Evolutionary conservation across 2,888 invertebrate genomes (phyloP).

Genomic region (Drosophila testacea): DNA sequence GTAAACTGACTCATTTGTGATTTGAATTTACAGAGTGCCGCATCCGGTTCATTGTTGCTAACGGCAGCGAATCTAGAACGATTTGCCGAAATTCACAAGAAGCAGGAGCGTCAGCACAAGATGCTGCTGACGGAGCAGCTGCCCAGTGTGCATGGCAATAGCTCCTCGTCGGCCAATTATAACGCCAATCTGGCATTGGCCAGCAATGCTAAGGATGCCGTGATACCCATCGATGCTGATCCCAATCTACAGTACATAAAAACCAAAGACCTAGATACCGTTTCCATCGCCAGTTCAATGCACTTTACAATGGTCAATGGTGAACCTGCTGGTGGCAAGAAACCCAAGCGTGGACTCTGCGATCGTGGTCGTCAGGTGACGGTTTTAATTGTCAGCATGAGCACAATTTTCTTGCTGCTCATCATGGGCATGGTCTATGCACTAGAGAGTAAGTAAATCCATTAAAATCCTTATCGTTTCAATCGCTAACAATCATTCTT

Average conservation of each 20-base stretch:
- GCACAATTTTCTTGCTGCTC: conserved; percentile 92
- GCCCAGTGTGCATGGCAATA: conserved; percentile 55
- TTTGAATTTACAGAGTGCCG: conserved; percentile 88
- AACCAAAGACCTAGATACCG: conserved; percentile 88
- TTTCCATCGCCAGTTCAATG: conserved; percentile 93
- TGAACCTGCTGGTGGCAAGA: conserved; percentile 87
- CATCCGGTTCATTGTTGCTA: conserved; percentile 91
- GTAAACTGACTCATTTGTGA: conserved; percentile 20
- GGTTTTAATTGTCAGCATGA: conserved; percentile 93
- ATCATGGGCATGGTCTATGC: conserved; percentile 92
- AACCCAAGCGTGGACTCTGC: conserved; percentile 90
- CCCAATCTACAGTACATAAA: conserved; percentile 83
- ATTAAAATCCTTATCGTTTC: not conserved
- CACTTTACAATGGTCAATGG: conserved; percentile 95
- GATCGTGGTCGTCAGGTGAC: conserved; percentile 92
- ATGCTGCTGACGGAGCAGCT: conserved; percentile 56
- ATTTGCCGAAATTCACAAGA: conserved; percentile 87
- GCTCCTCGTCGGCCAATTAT: conserved; percentile 59
- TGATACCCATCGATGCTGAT: conserved; percentile 80
- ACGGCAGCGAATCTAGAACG: conserved; percentile 90
- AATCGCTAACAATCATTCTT: conserved; percentile 5
- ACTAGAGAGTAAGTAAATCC: conserved; percentile 91
- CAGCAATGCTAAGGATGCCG: conserved; percentile 66
- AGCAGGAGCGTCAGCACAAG: conserved; percentile 74
- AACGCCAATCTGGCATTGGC: conserved; percentile 78